Evolutionary conservation across 1,140 invertebrate genomes (phyloP).

Genomic region (Lutraria rhynchaena): DNA sequence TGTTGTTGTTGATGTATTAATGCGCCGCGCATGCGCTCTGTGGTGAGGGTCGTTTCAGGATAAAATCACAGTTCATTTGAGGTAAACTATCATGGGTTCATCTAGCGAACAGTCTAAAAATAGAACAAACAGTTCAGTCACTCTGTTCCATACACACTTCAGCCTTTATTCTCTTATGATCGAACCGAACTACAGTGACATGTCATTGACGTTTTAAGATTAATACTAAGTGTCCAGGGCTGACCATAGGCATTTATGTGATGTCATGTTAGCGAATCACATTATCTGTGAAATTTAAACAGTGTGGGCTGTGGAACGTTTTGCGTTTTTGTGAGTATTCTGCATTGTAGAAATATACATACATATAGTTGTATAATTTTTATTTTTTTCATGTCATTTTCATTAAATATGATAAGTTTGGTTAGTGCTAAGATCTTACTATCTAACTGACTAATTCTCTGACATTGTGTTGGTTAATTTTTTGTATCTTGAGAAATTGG

Average conservation of each 20-base stretch:
- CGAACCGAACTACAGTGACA: constrained; percentile 17
- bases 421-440: too few species aligned
- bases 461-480: too few species aligned
- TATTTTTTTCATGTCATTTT: too few species aligned
- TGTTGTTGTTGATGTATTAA: neutral
- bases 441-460: too few species aligned
- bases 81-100: constrained; percentile 38
- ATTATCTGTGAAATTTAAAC: too few species aligned
- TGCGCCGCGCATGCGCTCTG: constrained; percentile 44
- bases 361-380: too few species aligned
- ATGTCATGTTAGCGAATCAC: constrained; percentile 9
- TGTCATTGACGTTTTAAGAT: constrained; percentile 42
- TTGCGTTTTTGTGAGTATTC: too few species aligned
- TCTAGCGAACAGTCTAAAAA: constrained; percentile 40
- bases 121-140: constrained; percentile 52
- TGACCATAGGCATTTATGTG: constrained; percentile 14
- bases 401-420: too few species aligned
- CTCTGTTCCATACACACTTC: constrained; percentile 11
- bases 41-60: constrained; percentile 37
- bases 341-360: too few species aligned
- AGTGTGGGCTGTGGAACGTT: too few species aligned
- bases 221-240: neutral
- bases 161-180: neutral
- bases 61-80: constrained; percentile 47
- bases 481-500: too few species aligned